Percentiles rank a stretch among this genome's conserved stretches.
phyloP scores from a whole-genome alignment of 2,797 vertebrate genomes.

The Triplophysa bombifrons region DNA sequence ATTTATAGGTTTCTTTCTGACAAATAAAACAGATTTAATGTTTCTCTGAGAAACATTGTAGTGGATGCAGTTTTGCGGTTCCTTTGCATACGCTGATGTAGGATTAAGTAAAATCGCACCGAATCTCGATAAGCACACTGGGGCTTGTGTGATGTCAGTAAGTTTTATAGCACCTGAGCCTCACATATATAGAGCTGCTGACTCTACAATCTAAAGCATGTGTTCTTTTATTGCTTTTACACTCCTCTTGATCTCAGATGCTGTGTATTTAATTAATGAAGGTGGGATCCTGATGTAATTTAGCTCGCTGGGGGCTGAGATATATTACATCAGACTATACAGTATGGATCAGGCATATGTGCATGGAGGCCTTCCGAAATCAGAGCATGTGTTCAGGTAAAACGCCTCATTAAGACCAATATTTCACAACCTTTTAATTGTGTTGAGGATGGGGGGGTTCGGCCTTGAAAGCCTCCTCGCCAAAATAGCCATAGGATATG shows the following conservation, averaged over 20 bases:
- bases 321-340: constrained; percentile 66
- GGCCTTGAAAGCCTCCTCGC: constrained; percentile 21
- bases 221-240: constrained; percentile 71
- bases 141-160: constrained; percentile 33
- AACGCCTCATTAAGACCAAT: constrained; percentile 26
- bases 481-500: constrained; percentile 20
- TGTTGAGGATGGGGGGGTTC: background rate
- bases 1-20: background rate
- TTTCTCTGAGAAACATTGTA: constrained; percentile 1
- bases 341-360: constrained; percentile 33
- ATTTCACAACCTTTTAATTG: constrained; percentile 23
- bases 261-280: constrained; percentile 79
- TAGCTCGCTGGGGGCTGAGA: constrained; percentile 70
- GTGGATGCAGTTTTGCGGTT: background rate
- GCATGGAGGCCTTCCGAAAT: constrained; percentile 17
- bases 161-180: constrained; percentile 43
- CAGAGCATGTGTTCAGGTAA: background rate
- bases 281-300: constrained; percentile 77
- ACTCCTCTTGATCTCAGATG: constrained; percentile 80
- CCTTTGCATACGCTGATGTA: constrained; percentile 1
- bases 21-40: background rate
- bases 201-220: constrained; percentile 64
- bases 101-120: background rate
- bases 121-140: constrained; percentile 14
- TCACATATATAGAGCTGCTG: constrained; percentile 63